A percentile compares a stretch with the other conserved stretches of the same genome.
phyloP scores from a whole-genome alignment of 2,113 vertebrate genomes.

The Ochotona princeps region DNA sequence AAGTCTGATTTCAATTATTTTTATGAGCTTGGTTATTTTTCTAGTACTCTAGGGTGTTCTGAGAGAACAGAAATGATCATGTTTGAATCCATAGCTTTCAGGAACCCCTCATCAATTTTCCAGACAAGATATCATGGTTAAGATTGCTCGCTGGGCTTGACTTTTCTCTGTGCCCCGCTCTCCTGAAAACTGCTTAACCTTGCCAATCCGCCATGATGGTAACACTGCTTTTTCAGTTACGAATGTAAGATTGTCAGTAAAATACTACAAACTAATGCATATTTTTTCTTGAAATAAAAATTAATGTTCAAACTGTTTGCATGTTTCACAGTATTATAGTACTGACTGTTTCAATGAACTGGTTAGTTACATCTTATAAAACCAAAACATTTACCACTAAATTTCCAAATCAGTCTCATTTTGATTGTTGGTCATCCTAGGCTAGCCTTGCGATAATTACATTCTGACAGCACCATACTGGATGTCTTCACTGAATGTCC shows the following conservation, averaged over 20 bases:
- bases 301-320: constrained; percentile 7
- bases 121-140: not conserved
- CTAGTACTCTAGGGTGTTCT: constrained; percentile 19
- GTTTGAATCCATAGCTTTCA: not conserved
- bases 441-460: constrained; percentile 40
- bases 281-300: constrained; percentile 18
- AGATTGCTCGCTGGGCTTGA: not conserved
- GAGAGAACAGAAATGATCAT: not conserved
- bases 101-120: not conserved
- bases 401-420: constrained; percentile 12
- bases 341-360: constrained; percentile 35
- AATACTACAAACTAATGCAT: not conserved
- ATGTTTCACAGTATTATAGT: not conserved
- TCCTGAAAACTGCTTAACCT: not conserved
- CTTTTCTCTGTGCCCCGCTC: not conserved
- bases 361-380: constrained; percentile 61
- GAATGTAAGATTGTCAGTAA: not conserved
- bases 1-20: constrained; percentile 56
- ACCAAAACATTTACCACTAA: constrained; percentile 43
- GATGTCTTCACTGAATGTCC: not conserved
- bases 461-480: not conserved
- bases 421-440: constrained; percentile 50
- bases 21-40: constrained; percentile 49
- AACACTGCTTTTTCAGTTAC: not conserved
- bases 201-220: not conserved